Evolutionary conservation across 1,140 invertebrate species (phyloP), one percentile per base, ranked within the genome.

Genomic region (Sycophaga agraensis): DNA sequence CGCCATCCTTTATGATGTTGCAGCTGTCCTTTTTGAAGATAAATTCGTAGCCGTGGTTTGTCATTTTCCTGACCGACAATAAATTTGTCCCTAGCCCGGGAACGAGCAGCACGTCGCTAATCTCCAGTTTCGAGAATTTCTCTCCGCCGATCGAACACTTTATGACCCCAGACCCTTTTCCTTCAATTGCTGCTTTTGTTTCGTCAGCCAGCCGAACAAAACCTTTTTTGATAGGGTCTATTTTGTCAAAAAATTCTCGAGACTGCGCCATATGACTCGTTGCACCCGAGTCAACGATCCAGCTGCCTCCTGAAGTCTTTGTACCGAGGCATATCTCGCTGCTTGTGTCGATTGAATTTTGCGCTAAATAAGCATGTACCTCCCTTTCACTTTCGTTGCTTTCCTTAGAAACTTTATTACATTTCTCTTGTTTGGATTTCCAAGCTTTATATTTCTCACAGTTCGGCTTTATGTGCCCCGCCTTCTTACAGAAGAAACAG

Each of bases 251-350:
- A 57, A 49, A 65, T 16, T 64, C 49, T 63, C 57, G 65, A 43
- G 50, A 50, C 4, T 46, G 24, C 5, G 59, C 62, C 62, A 68
- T 68, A 34, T 69, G 65, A 8, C 55, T 45, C 1, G 65, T 63
- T 51, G 65, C 62, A 35, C 62, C 40, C 17, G 40, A 43, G 17
- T 43, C 16, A 4, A 43, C 40, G 17, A 43, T 43, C 40, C 40
- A 43, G 66, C 4, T 59, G 59, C 14, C 24, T 46, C 12, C 45
- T 46, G 45, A 26, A 14, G 45, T 26, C 14, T 46, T 46, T 16
- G 67, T 63, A 9, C 55, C 60, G 12, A 58, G 17, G 59, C 62
- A 66, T 62, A 16, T 19, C 28, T 60, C 40, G n/a, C 28, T 16
- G 21, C 28, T 16, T 42, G 28, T 28, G 8, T 26, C n/a, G 14